Base-by-base conservation (phyloP, 2,113 vertebrate species). In the Erythrocebus patas region DNA sequence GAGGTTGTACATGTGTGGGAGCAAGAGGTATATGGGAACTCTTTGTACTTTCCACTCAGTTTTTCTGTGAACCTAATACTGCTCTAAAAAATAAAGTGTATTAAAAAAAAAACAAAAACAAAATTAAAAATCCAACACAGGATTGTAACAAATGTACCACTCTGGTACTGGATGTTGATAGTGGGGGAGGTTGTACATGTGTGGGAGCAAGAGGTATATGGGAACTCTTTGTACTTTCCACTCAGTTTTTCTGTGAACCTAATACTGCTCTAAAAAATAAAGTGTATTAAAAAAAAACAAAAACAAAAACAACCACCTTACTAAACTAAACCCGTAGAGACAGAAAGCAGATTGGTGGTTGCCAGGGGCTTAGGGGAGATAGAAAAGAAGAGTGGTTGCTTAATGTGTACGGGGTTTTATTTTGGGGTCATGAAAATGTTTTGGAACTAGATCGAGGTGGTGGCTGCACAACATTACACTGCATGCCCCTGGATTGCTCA, bases 111-210 rank as follows among this genome's bases (percentile, higher is more conserved):
- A 75, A 81, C 38, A 38, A 38, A 38, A 38, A n/a, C n/a, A n/a
- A n/a, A n/a, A 76, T 88, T 91, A 43, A 88, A 97, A 96, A 92
- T 5, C 17, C 79, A 92, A 85, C 78, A 91, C n/a, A 84, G 35
- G 40, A 61, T 85, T 89, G 59, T 72, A 85, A 86, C 10, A 43
- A 93, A 89, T 72, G 83, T 55, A 73, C 57, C 23, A 76, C n/a
- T 92, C 52, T 81, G 52, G 32, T 45, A 43, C 27, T 64, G 27
- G 43, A 55, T 95, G 57, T 59, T 96, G 83, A 89, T 35, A 91
- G 48, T 80, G 22, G 43, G 27, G 48, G 40, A 89, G 40, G 48
- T 25, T 66, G 4, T 66, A 38, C 5, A 8, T 78, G 20, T 73
- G 70, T 22, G 14, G 61, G 92, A 48, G 12, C 3, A 57, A 23